Evolutionary conservation across 2,113 vertebrate species (phyloP), one percentile per base, ranked within the genome.

Genomic region (Eulemur rufifrons): DNA sequence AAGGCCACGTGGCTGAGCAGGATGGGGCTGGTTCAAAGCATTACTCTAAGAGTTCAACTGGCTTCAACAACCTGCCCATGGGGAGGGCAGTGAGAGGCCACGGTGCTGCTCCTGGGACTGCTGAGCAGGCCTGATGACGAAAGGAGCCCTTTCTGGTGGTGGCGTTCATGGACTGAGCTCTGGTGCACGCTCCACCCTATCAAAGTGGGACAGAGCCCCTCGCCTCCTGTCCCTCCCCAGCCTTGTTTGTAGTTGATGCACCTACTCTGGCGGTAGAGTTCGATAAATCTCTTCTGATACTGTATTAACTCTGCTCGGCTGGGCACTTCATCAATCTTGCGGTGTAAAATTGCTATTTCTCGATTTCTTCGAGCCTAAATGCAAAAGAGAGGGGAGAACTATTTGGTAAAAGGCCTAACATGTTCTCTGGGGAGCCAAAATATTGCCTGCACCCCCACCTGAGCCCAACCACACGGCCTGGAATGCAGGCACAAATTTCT

Each of bases 221-320:
- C 0, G 21, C 15, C 45, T 69, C 39, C 12, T 2, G 10, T 9
- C 63, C 66, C 96, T 94, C 94, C 61, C 87, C 73, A 97, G 89
- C 89, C 68, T 82, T n/a, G 54, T 29, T 61, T 71, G 95, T 88
- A 82, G 91, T 88, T 56, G 82, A 97, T 96, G 98, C 98, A 99
- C 98, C 95, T 98, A 99, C 99, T 99, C 98, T 99, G 99, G 97
- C 99, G 98, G 96, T 99, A 99, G 93, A 99, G 99, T 97, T 99
- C 99, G 94, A 99, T 99, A 98, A 99, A 99, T 97, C 99, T 99
- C 98, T 99, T 99, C 99, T 99, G 99, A 98, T 99, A 99, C 98
- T 99, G 99, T 66, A 99, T 99, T 86, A 99, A 98, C 98, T 99
- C 99, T 5, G 99, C 99, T 96, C 99, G 98, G 98, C 99, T 99